phyloP scores from a whole-genome alignment of 2,113 vertebrate species.

The Typhlomys cinereus region DNA sequence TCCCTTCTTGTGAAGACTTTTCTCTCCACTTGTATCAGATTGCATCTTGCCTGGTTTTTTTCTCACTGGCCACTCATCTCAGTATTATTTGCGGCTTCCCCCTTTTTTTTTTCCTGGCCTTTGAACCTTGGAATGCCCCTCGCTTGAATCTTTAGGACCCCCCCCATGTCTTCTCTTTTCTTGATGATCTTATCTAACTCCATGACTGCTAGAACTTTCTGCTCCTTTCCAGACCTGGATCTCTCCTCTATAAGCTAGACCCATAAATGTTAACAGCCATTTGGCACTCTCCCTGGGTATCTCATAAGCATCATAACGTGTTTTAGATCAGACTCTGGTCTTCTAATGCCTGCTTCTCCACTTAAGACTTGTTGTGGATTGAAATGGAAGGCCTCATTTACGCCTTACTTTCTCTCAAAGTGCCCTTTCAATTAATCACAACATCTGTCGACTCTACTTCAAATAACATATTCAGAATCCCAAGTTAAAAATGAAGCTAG shows the following conservation, averaged over 20 bases:
- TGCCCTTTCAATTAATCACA: neutral
- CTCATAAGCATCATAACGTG: neutral
- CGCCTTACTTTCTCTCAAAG: neutral
- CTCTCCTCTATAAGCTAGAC: neutral
- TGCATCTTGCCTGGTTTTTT: neutral
- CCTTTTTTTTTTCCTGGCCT: slow-evolving; percentile 2
- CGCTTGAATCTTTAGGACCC: neutral
- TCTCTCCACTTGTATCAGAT: neutral
- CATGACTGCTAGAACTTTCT: neutral
- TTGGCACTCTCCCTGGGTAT: neutral
- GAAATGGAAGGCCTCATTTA: neutral
- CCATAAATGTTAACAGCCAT: neutral
- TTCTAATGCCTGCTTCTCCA: neutral
- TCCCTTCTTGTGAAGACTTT: slow-evolving; percentile 8
- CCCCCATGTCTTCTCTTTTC: neutral
- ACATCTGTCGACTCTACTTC: neutral
- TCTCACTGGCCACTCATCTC: neutral
- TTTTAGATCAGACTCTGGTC: neutral
- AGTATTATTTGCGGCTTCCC: neutral
- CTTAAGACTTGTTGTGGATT: neutral
- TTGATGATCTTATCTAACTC: neutral
- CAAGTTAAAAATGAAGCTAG: neutral
- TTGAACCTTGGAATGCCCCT: neutral
- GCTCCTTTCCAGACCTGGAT: neutral
- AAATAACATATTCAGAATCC: neutral